A percentile compares a stretch with the other conserved stretches of the same genome.
These are phyloP conservation scores for Plutomurus gul DNA, from an alignment of 1,140 invertebrate species.

Conservation along the genomic window DNA sequence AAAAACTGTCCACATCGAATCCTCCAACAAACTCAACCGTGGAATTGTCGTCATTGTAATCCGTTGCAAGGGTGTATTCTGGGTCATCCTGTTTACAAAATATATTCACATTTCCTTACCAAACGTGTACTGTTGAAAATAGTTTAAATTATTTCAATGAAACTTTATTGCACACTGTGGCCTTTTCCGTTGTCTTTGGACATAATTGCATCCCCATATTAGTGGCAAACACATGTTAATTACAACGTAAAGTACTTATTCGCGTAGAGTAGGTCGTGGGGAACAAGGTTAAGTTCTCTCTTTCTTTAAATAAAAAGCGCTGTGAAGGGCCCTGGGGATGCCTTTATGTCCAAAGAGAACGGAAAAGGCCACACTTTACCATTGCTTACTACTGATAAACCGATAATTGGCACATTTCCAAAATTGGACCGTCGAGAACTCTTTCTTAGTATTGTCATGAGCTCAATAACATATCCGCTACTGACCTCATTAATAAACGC, in stretches of 20 bases:
- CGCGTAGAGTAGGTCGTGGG: too few species aligned
- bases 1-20: slow-evolving; percentile 36
- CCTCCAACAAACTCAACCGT: slow-evolving; percentile 34
- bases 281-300: too few species aligned
- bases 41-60: not conserved
- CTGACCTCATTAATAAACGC: not conserved
- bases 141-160: not conserved
- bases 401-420: not conserved
- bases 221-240: too few species aligned
- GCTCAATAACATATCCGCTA: not conserved
- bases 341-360: too few species aligned
- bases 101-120: not conserved
- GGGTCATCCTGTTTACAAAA: not conserved
- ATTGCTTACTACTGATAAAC: not conserved
- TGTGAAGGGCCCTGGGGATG: too few species aligned
- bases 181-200: too few species aligned
- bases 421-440: not conserved
- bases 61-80: not conserved
- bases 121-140: not conserved
- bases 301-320: not conserved
- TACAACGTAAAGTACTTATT: too few species aligned
- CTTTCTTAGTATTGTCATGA: not conserved
- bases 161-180: not conserved
- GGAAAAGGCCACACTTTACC: too few species aligned
- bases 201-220: too few species aligned